phyloP scores from a whole-genome alignment of 2,797 vertebrate species.

The Falco cherrug region DNA sequence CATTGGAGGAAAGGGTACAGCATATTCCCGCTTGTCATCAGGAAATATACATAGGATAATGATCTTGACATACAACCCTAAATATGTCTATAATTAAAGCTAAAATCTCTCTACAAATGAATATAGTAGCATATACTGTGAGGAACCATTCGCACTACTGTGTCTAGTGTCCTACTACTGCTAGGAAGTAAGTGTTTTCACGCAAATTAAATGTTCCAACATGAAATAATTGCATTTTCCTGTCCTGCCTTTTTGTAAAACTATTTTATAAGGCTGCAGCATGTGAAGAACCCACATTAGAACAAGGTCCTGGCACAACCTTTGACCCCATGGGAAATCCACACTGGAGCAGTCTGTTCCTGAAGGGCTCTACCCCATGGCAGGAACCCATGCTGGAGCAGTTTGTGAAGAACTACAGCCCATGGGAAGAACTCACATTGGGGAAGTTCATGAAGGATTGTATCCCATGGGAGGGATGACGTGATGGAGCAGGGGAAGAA shows the following conservation, averaged over 20 bases:
- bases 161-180: not conserved
- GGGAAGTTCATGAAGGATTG: too few species aligned
- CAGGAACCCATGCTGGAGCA: not conserved
- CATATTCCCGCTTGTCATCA: not conserved
- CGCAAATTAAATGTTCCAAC: not conserved
- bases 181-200: not conserved
- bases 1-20: not conserved
- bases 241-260: not conserved
- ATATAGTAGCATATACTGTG: not conserved
- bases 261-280: not conserved
- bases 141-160: not conserved
- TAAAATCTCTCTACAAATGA: not conserved
- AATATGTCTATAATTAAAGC: not conserved
- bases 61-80: not conserved
- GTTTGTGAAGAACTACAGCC: too few species aligned
- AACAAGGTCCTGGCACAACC: not conserved
- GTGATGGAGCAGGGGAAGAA: not conserved
- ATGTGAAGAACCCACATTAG: not conserved
- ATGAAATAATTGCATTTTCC: not conserved
- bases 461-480: not conserved
- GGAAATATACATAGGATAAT: not conserved
- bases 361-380: not conserved
- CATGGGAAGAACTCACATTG: too few species aligned
- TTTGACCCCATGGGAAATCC: not conserved
- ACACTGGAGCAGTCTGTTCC: not conserved